Conservation (phyloP, 2,888 invertebrate species). For the Xestobium rufovillosum region DNA sequence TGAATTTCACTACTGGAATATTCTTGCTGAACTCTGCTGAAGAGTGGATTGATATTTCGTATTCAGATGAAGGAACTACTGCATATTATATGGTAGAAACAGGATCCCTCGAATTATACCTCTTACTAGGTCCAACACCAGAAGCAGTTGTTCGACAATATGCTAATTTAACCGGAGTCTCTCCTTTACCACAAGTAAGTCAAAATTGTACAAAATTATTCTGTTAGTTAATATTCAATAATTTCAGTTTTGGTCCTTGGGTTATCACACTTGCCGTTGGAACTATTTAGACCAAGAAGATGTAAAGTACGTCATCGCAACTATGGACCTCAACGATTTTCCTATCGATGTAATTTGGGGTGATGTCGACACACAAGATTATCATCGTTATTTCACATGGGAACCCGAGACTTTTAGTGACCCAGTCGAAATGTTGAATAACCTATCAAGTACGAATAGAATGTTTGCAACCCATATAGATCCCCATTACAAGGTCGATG, state of each 20-base stretch:
- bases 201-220: no score
- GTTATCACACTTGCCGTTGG: slow-evolving; percentile 41
- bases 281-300: slow-evolving; percentile 95
- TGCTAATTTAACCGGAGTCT: slow-evolving; percentile 75
- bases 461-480: slow-evolving; percentile 91
- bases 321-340: slow-evolving; percentile 83
- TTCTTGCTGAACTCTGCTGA: slow-evolving; percentile 83
- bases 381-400: slow-evolving; percentile 95
- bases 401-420: slow-evolving; percentile 78
- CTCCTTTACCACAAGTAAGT: slow-evolving; percentile 65
- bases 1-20: slow-evolving; percentile 15
- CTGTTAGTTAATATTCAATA: slow-evolving; percentile 2
- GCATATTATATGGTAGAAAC: slow-evolving; percentile 91
- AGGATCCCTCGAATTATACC: slow-evolving; percentile 87
- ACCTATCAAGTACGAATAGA: slow-evolving; percentile 76
- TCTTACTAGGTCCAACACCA: slow-evolving; percentile 80
- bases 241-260: slow-evolving; percentile 28
- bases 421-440: slow-evolving; percentile 78
- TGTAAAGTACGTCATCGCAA: slow-evolving; percentile 69
- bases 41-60: slow-evolving; percentile 88
- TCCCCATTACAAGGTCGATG: slow-evolving; percentile 92
- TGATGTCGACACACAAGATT: slow-evolving; percentile 96
- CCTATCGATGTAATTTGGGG: slow-evolving; percentile 96
- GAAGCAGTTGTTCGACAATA: slow-evolving; percentile 81
- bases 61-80: slow-evolving; percentile 48